These are phyloP conservation scores for Diorhabda elongata DNA, from an alignment of 1,140 invertebrate species.

Conservation along the genomic window DNA sequence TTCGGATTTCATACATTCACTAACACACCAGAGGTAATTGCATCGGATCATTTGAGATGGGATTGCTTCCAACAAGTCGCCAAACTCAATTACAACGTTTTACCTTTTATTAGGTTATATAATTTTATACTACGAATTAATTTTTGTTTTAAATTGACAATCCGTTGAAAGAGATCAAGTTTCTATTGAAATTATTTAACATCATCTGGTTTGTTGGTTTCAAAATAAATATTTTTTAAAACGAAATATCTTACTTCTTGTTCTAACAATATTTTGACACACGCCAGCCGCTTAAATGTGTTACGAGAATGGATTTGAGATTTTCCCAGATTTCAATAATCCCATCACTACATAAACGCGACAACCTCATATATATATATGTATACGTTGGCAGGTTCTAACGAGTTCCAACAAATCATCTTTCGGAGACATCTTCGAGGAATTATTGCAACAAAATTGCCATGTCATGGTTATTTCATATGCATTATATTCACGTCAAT, in stretches of 20 bases:
- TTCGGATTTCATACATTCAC: background rate
- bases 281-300: background rate
- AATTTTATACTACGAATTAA: no score
- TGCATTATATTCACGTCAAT: no score
- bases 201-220: no score
- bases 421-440: background rate
- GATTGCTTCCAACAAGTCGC: background rate
- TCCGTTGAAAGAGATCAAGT: no score
- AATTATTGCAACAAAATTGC: slow-evolving; percentile 1
- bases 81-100: background rate
- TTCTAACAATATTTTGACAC: no score
- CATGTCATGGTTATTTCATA: background rate
- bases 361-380: background rate
- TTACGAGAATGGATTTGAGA: background rate
- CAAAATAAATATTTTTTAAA: no score
- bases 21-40: background rate
- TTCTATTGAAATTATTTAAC: no score
- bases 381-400: background rate
- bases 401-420: background rate
- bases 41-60: background rate
- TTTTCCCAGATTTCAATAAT: background rate
- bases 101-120: no score
- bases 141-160: no score
- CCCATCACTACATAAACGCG: background rate
- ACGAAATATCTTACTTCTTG: no score